Evolutionary conservation across 2,888 invertebrate genomes (phyloP).

Genomic region (Acleris holmiana): DNA sequence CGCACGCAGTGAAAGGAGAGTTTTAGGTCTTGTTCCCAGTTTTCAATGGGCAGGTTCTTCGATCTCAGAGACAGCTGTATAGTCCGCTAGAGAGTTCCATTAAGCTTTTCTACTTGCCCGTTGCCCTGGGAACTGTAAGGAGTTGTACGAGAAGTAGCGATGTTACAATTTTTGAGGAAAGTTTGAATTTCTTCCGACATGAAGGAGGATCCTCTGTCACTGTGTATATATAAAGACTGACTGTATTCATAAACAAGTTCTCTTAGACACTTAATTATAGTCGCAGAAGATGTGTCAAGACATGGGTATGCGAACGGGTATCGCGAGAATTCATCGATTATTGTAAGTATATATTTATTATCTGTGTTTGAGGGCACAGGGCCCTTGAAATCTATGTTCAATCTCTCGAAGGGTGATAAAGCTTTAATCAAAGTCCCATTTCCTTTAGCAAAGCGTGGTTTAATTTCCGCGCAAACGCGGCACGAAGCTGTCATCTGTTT

Average conservation of each 20-base stretch:
- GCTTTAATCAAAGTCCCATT: conserved; percentile 32
- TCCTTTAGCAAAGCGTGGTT: background rate
- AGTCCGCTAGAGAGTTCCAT: conserved; percentile 11
- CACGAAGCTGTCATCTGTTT: too few species aligned
- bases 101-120: conserved; percentile 7
- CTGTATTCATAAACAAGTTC: too few species aligned
- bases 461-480: too few species aligned
- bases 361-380: conserved; percentile 1
- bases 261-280: too few species aligned
- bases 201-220: conserved; percentile 1
- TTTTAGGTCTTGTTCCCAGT: too few species aligned
- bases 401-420: conserved; percentile 11
- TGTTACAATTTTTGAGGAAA: conserved; percentile 13
- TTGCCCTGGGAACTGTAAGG: conserved; percentile 10
- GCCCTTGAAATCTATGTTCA: conserved; percentile 11
- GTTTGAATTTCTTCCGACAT: conserved; percentile 12
- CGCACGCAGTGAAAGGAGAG: background rate
- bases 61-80: conserved; percentile 7
- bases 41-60: background rate
- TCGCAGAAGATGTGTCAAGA: too few species aligned
- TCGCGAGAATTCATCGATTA: background rate
- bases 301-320: too few species aligned
- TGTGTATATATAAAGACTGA: too few species aligned
- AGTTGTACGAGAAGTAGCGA: conserved; percentile 15
- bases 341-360: too few species aligned